A percentile compares a stretch with the other conserved stretches of the same genome.
phyloP scores from a whole-genome alignment of 2,113 vertebrate species.

The Callocephalon fimbriatum region DNA sequence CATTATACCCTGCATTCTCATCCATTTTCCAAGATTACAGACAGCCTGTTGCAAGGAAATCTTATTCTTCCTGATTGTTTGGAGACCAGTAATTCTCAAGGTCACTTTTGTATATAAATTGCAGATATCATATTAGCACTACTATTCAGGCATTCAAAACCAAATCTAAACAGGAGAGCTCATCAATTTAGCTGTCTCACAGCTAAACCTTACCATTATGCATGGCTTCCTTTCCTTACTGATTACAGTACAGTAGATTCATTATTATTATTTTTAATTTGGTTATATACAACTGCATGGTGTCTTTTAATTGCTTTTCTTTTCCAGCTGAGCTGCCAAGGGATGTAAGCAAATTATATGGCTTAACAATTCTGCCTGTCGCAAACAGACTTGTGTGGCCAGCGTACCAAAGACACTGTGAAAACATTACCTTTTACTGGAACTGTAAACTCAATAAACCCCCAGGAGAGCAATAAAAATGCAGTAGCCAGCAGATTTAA shows the following conservation, averaged over 20 bases:
- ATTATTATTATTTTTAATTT: constrained; percentile 28
- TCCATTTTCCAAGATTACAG: background rate
- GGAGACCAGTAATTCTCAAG: constrained; percentile 15
- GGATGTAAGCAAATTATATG: constrained; percentile 53
- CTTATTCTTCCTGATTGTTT: background rate
- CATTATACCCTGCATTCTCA: background rate
- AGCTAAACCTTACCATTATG: background rate
- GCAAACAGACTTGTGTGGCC: constrained; percentile 56
- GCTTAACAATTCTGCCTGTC: constrained; percentile 41
- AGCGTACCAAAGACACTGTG: constrained; percentile 48
- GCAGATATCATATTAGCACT: background rate
- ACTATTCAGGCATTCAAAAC: constrained; percentile 17
- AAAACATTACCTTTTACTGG: constrained; percentile 71
- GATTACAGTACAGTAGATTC: constrained; percentile 18
- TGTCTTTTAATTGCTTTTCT: constrained; percentile 63
- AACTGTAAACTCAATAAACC: constrained; percentile 73
- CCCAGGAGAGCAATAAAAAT: constrained; percentile 77
- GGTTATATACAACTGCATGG: background rate
- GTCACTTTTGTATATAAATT: constrained; percentile 48
- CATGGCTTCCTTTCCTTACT: constrained; percentile 10
- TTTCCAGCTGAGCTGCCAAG: background rate
- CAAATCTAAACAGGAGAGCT: background rate
- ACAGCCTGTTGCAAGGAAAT: background rate
- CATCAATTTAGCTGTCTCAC: constrained; percentile 37
- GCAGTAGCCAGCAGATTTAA: constrained; percentile 75